These are phyloP conservation scores for Triplophysa rosa DNA, from an alignment of 2,113 vertebrate genomes.

Conservation along the genomic window DNA sequence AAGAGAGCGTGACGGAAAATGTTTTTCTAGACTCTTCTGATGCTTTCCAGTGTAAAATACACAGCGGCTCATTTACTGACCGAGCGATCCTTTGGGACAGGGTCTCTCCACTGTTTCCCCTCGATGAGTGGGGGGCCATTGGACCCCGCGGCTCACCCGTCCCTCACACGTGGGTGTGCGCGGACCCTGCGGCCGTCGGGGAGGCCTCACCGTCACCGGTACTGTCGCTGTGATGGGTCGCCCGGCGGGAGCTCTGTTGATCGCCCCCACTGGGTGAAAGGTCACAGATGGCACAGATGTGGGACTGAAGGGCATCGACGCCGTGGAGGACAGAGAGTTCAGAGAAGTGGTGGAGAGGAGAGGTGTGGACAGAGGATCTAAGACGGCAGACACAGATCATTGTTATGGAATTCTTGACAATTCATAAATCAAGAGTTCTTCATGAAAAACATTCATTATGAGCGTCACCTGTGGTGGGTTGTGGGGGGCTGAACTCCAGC, in stretches of 20 bases:
- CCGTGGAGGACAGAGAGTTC: conserved; percentile 70
- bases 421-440: no score
- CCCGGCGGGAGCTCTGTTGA: conserved; percentile 84
- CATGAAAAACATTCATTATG: conserved; percentile 28
- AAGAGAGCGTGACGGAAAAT: no score
- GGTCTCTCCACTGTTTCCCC: conserved; percentile 89
- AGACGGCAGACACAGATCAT: neutral
- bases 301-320: conserved; percentile 68
- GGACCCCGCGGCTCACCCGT: conserved; percentile 81
- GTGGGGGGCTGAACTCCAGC: conserved; percentile 84
- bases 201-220: conserved; percentile 82
- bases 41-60: no score
- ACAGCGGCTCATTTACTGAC: conserved; percentile 62
- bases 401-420: no score
- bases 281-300: conserved; percentile 81
- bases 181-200: conserved; percentile 74
- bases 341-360: conserved; percentile 69
- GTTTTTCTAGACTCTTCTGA: no score
- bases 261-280: conserved; percentile 85
- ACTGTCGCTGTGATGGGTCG: conserved; percentile 81
- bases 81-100: conserved; percentile 89
- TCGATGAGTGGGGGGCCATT: conserved; percentile 87
- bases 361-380: conserved; percentile 59
- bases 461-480: conserved; percentile 81
- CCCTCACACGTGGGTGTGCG: conserved; percentile 79